Evolutionary conservation across 2,113 vertebrate genomes (phyloP), one percentile per base, ranked within the genome.

Genomic region (Anarrhichthys ocellatus): DNA sequence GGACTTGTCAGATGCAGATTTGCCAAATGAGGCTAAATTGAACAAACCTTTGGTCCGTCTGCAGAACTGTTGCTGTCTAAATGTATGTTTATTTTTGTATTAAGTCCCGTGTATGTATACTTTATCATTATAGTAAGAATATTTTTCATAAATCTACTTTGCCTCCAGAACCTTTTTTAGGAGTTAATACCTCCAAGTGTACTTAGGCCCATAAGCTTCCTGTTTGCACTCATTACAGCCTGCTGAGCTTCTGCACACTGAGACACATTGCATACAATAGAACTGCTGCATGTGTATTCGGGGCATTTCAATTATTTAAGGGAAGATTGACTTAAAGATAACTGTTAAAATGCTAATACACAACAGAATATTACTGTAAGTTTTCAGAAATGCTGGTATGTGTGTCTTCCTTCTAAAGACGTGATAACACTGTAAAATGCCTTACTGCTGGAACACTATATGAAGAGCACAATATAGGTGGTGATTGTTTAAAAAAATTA

Each of bases 31-130:
- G 13, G 24, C n/a, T 5, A 5, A 42, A 74, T 56, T 48, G 1
- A 34, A 59, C 38, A 52, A 36, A 27, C 40, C 0, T 24, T 18
- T 20, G 52, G 69, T 77, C 29, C 54, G 72, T 75, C 61, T 80
- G 56, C 73, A 22, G n/a, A 46, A 15, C 18, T 9, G 50, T 18
- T 22, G 54, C 36, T 48, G 52, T 32, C 13, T 81, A 36, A 64
- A 72, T 34, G 27, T 44, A 44, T 17, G 22, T 74, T 50, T 83
- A 73, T 83, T 82, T 82, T 80, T 81, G 5, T 84, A 76, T 79
- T 0, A 59, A 59, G 36, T 50, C 29, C 17, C 10, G 3, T 42
- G 9, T 50, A 61, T 84, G 52, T 81, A 10, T 22, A 78, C 87
- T 73, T 61, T 58, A 63, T 52, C n/a, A 42, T 54, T 70, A 64